Conservation (phyloP, 1,140 invertebrate species). For the Wiebesia pumilae region DNA sequence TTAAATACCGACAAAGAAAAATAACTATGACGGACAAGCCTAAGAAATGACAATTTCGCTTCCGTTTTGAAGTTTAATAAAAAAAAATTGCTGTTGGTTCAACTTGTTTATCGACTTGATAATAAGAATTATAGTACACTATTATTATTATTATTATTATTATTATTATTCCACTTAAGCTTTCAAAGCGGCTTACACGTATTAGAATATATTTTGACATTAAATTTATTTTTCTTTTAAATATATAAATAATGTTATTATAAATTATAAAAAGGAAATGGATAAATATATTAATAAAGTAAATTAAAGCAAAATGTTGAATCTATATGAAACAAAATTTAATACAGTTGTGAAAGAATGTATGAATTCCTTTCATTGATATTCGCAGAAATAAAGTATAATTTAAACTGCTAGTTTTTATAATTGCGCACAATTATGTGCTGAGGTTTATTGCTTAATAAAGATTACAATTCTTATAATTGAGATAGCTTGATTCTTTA, state of each 20-base stretch:
- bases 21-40: background rate
- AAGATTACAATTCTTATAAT: slow-evolving; percentile 37
- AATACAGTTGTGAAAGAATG: no score
- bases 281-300: background rate
- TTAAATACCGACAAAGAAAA: slow-evolving; percentile 35
- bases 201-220: slow-evolving; percentile 16
- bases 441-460: slow-evolving; percentile 49
- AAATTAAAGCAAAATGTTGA: background rate
- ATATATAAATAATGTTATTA: slow-evolving; percentile 12
- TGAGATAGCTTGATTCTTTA: slow-evolving; percentile 4
- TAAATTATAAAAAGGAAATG: no score
- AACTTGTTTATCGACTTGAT: slow-evolving; percentile 56
- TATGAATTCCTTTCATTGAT: background rate
- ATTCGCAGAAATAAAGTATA: background rate
- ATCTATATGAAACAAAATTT: no score
- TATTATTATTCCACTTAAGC: slow-evolving; percentile 40
- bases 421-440: slow-evolving; percentile 31
- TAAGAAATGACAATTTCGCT: slow-evolving; percentile 53
- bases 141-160: slow-evolving; percentile 58
- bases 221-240: background rate
- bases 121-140: slow-evolving; percentile 60
- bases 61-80: slow-evolving; percentile 57
- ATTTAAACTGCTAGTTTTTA: background rate
- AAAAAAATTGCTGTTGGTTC: slow-evolving; percentile 32
- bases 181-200: slow-evolving; percentile 50